phyloP scores from a whole-genome alignment of 2,888 invertebrate species.

The Dyspetes luteomarginatus region DNA sequence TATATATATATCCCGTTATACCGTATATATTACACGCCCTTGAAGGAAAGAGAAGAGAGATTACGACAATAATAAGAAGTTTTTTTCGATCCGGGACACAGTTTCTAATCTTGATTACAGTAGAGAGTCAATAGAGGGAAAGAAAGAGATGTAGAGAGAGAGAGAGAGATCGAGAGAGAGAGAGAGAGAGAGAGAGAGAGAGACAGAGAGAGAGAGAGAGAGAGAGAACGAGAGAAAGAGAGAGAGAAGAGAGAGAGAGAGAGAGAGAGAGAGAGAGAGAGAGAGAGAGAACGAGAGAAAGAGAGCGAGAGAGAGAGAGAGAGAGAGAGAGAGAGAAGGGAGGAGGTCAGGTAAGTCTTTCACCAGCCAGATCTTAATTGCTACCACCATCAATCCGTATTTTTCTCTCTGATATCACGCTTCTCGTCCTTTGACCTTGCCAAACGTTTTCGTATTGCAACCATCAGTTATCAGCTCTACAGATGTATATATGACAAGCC shows the following conservation, averaged over 20 bases:
- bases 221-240: neutral
- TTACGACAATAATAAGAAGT: conserved; percentile 9
- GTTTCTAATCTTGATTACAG: conserved; percentile 44
- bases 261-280: neutral
- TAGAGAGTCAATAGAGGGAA: conserved; percentile 16
- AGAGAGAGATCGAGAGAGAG: neutral
- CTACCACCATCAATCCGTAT: conserved; percentile 35
- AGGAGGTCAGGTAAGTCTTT: conserved; percentile 6
- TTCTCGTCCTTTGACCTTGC: neutral
- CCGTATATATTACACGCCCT: neutral
- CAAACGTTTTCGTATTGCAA: conserved; percentile 27
- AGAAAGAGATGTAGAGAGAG: neutral
- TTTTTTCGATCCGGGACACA: conserved; percentile 30
- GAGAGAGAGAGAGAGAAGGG: too few relatives aligned
- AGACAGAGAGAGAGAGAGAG: conserved; percentile 22
- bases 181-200: neutral
- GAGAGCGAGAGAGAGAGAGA: neutral
- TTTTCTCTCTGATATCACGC: neutral
- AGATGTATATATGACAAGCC: conserved; percentile 33
- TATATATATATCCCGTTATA: neutral
- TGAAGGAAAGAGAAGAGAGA: neutral
- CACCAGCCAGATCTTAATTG: conserved; percentile 54
- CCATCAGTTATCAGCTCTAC: conserved; percentile 6
- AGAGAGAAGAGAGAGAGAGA: neutral
- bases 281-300: neutral